Evolutionary conservation across 2,888 invertebrate species (phyloP), one percentile per base, ranked within the genome.

Genomic region (Drosophila merina): DNA sequence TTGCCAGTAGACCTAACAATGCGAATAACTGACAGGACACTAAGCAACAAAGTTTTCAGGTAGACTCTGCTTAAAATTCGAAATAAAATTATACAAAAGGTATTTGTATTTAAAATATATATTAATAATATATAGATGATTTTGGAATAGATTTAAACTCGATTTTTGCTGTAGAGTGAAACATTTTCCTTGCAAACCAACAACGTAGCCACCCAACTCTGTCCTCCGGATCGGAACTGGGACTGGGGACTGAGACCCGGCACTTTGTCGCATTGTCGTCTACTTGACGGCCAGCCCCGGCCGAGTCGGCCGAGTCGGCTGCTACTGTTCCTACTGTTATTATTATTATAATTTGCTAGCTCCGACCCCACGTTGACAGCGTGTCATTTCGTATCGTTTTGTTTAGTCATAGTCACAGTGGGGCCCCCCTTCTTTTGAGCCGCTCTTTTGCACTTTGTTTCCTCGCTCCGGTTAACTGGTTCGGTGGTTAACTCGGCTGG

Each of bases 241-340:
- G 51, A 40, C 57, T 38, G 60, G 52, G 47, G 51, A 40, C 57
- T 38, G 60, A 68, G 59, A 67, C 58, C 75, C 71, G 88, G 75
- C 88, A 85, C 86, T 87, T 86, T 80, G 85, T 83, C 87, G 88
- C 79, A 87, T 88, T 88, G 88, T 86, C 88, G 86, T 85, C 45
- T 14, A 63, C 30, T 40, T 63, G 73, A 62, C 40, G 40, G 49
- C 12, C 58, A 26, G 20, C 52, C 28, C 28, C 33, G 25, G 14
- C 58, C 28, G 25, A 6, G 28, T 70, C 64, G 79, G 42, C 76
- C 33, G 25, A 6, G 28, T 70, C 64, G 79, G 40, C 76, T 72
- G 87, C 87, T 88, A 79, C 78, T 79, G 76, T 83, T 86, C 71
- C 57, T 57, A 62, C 62, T 48, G 76, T 76, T 79, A 83, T 80